Conservation (phyloP, 1,140 invertebrate species). For the Leptonema lineaticorne region DNA sequence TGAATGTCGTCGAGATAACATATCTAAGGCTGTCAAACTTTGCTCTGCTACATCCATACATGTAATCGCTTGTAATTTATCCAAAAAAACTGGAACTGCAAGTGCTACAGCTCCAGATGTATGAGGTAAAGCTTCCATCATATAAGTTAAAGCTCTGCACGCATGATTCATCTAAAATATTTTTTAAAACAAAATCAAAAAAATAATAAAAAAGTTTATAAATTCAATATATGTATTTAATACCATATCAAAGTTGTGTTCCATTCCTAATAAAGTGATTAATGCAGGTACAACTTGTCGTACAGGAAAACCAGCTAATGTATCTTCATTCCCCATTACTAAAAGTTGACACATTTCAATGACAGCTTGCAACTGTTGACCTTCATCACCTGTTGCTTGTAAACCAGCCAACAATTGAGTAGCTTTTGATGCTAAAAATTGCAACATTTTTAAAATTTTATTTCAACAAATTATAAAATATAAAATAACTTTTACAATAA, state of each 20-base stretch:
- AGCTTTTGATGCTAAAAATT: conserved; percentile 90
- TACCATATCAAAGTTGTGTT: conserved; percentile 98
- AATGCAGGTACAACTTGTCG: conserved; percentile 96
- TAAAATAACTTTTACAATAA: too few species aligned
- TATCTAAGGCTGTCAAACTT: conserved; percentile 92
- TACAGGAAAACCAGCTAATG: conserved; percentile 94
- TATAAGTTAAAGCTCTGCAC: conserved; percentile 96
- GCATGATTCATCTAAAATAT: conserved; percentile 91
- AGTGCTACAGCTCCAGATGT: conserved; percentile 96
- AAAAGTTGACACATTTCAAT: conserved; percentile 99
- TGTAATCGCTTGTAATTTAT: conserved; percentile 95
- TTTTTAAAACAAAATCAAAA: background rate
- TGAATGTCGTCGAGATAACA: conserved; percentile 93
- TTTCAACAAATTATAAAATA: too few species aligned
- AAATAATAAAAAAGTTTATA: background rate
- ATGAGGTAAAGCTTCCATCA: conserved; percentile 97
- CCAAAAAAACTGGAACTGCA: conserved; percentile 92
- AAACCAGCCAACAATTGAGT: conserved; percentile 91
- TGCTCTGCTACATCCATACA: conserved; percentile 99
- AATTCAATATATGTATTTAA: background rate
- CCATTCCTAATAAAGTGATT: conserved; percentile 83
- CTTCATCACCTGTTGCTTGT: conserved; percentile 92
- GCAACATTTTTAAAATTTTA: too few species aligned
- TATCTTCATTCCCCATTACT: conserved; percentile 99
- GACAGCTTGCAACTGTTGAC: conserved; percentile 94